Base-by-base conservation (phyloP, 2,888 invertebrate genomes). In the Gnatocerus cornutus region DNA sequence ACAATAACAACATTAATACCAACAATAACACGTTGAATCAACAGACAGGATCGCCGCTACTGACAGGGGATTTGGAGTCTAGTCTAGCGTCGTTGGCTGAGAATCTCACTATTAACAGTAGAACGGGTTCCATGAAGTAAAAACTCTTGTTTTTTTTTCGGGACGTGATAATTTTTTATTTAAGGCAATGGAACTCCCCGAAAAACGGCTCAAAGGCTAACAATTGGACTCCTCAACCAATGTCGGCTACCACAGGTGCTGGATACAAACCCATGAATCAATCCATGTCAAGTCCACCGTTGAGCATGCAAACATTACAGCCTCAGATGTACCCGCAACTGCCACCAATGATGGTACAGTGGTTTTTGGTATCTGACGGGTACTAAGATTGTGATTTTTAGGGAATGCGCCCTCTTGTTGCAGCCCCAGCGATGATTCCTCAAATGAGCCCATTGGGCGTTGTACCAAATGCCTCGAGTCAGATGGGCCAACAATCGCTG, bases 11-110 rank as follows among this genome's bases (percentile, higher is more conserved):
- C 62, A 75, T 72, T 43, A 77, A 71, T 68, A 73, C 58, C 29
- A 76, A 68, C 33, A 73, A 69, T 10, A 79, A 78, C 58, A 77
- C 73, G 46, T 74, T 76, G 52, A 72, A 82, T 78, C 77, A 85
- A 66, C 79, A 81, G 50, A 76, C 81, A 12, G 84, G 84, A 70
- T 83, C 87, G 74, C 85, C 87, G 72, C 92, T 98, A 74, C 88
- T 97, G 73, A 95, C 96, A 21, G 96, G 96, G 64, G 98, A 98
- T 86, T 88, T 98, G 84, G 97, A 98, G 84, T 94, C 96, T 77
- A 97, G 96, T 78, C 90, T 98, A 71, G 97, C 97, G 72, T 94
- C 94, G 75, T 88, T 98, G 78, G 98, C 97, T 72, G 95, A 97
- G 87, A 98, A 97, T 86, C 90, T 98, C 78, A 90, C 92, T 79